These are phyloP conservation scores for Crocallis elinguaria DNA, from an alignment of 2,888 invertebrate genomes.

Conservation along the genomic window DNA sequence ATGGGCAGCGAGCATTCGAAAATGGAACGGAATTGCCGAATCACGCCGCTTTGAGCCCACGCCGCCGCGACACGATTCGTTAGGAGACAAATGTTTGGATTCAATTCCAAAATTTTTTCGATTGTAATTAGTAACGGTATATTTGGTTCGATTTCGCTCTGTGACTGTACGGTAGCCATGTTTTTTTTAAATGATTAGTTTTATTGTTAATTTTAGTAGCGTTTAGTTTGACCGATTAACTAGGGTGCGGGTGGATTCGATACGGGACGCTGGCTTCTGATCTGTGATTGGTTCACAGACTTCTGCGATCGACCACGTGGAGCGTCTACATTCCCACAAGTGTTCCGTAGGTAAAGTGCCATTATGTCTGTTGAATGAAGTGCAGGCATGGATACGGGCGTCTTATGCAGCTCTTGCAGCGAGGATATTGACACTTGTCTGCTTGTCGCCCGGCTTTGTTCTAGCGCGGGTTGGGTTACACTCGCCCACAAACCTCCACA, in stretches of 20 bases:
- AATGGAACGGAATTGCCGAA: constrained; percentile 79
- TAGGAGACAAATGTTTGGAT: constrained; percentile 84
- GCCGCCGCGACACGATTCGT: constrained; percentile 83
- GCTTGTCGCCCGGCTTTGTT: constrained; percentile 73
- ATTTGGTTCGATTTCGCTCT: constrained; percentile 69
- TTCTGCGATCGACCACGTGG: constrained; percentile 18
- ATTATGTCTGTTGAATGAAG: constrained; percentile 70
- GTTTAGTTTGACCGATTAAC: constrained; percentile 50
- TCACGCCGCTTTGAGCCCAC: constrained; percentile 78
- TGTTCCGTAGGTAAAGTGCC: constrained; percentile 51
- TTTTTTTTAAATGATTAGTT: constrained; percentile 71
- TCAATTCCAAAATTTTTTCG: constrained; percentile 78
- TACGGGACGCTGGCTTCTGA: constrained; percentile 37
- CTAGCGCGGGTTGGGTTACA: constrained; percentile 73
- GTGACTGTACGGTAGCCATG: constrained; percentile 65
- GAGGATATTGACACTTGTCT: constrained; percentile 81
- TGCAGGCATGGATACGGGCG: constrained; percentile 74
- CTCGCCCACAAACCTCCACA: constrained; percentile 56
- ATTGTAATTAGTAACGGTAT: constrained; percentile 76
- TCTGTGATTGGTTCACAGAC: constrained; percentile 28
- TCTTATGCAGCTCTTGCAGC: constrained; percentile 68
- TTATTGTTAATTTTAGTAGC: constrained; percentile 64
- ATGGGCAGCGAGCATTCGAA: constrained; percentile 82
- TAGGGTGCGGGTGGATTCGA: constrained; percentile 41
- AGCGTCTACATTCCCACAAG: constrained; percentile 61